These are phyloP conservation scores for Hormiphora californensis DNA, from an alignment of 37 sponge, comb jelly and placozoan genomes.

Conservation along the genomic window DNA sequence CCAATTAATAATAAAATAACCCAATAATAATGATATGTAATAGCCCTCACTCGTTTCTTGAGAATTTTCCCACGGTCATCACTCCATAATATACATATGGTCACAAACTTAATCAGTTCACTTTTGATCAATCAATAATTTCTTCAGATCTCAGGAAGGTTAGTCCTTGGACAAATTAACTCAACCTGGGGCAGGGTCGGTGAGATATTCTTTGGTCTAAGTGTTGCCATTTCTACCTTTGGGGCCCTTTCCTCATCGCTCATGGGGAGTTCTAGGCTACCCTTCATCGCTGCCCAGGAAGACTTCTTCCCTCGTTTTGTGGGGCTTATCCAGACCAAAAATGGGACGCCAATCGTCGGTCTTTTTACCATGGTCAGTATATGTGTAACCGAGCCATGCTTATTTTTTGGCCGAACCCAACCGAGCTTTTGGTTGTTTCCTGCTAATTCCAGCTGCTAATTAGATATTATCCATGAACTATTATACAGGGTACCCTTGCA, in stretches of 20 bases:
- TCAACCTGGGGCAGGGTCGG: slow-evolving; percentile 31
- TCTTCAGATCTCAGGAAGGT: background rate
- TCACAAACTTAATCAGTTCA: too few relatives aligned
- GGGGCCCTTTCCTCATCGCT: slow-evolving; percentile 4
- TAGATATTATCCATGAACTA: too few relatives aligned
- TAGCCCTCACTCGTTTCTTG: too few relatives aligned
- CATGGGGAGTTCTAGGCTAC: slow-evolving; percentile 24
- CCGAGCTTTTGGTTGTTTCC: too few relatives aligned
- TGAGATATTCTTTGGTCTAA: background rate
- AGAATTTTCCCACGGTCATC: too few relatives aligned
- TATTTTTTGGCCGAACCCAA: too few relatives aligned
- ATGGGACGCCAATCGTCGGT: slow-evolving; percentile 1
- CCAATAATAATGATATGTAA: too few relatives aligned
- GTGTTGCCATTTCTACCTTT: background rate
- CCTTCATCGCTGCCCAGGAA: slow-evolving; percentile 16
- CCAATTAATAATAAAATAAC: too few relatives aligned
- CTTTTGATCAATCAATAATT: too few relatives aligned
- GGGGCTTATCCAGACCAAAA: background rate
- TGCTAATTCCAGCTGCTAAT: too few relatives aligned
- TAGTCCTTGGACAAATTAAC: background rate
- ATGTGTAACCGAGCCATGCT: too few relatives aligned
- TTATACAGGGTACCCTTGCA: background rate
- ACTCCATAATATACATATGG: too few relatives aligned
- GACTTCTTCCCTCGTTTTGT: background rate
- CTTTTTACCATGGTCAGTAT: background rate